Evolutionary conservation across 2,888 invertebrate genomes (phyloP).

Genomic region (Arctia plantaginis): DNA sequence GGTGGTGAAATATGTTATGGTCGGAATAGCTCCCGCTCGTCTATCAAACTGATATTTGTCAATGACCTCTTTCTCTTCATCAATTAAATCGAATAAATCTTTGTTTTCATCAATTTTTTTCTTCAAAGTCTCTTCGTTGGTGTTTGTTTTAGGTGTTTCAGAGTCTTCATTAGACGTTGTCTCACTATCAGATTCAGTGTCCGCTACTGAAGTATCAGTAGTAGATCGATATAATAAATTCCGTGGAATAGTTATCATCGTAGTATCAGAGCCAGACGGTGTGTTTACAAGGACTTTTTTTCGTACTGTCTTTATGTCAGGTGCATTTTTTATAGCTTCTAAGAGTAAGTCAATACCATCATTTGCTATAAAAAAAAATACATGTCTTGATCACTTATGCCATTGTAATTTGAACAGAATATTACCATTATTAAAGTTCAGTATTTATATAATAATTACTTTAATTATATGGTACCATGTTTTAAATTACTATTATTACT

Average conservation of each 20-base stretch:
- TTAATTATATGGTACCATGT: too few relatives aligned
- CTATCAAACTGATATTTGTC: conserved; percentile 49
- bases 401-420: too few relatives aligned
- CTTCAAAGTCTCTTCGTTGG: conserved; percentile 18
- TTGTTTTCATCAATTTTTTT: conserved; percentile 27
- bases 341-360: conserved; percentile 78
- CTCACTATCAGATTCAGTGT: conserved; percentile 24
- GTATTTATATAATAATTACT: too few relatives aligned
- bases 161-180: conserved; percentile 27
- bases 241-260: background rate
- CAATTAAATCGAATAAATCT: conserved; percentile 31
- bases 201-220: conserved; percentile 15
- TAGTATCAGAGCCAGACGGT: background rate
- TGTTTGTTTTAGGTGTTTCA: conserved; percentile 19
- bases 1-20: background rate
- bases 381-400: background rate
- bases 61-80: conserved; percentile 40
- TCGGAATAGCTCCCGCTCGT: conserved; percentile 8
- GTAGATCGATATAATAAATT: conserved; percentile 1
- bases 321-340: conserved; percentile 76
- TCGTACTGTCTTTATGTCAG: conserved; percentile 68
- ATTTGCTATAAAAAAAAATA: conserved; percentile 60
- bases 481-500: too few relatives aligned
- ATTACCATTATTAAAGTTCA: too few relatives aligned
- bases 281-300: conserved; percentile 57